Base-by-base conservation (phyloP, 2,113 vertebrate genomes). In the Notarius lentiginosus region DNA sequence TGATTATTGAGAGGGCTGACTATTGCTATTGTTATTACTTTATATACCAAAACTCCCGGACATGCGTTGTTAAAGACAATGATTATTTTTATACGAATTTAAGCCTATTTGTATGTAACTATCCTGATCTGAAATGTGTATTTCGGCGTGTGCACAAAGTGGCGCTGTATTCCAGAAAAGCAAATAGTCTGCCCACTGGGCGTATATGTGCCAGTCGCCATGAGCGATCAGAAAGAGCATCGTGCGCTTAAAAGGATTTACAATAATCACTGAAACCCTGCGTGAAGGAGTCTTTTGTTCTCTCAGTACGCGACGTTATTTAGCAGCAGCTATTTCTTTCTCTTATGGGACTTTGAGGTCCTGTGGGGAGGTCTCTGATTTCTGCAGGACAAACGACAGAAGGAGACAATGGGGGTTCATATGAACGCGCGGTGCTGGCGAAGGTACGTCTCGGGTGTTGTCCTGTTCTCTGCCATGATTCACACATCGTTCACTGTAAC, bases 131-230 rank as follows among this genome's bases (percentile, higher is more conserved):
- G 12, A 55, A 53, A 70, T 53, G 27, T 30, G 22, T 55, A 7
- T 9, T 83, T 68, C 1, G 9, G 1, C 7, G 10, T 89, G 83
- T 66, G 68, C 90, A 49, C 86, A 85, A 10, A 66, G 89, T 66
- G 90, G 90, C 90, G 89, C 90, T 91, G 87, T 89, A 68, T 79
- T 87, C 84, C 55, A 88, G 17, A 10, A 89, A 92, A 91, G 79
- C 0, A 2, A 24, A 47, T 17, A 15, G 17, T 17, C 49, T 47
- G 51, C 53, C 77, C 47, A 70, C 27, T 72, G 82, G 63, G 47
- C 63, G 49, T 58, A 14, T 58, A 14, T 51, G 30, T 11, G 2
- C 4, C 77, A 14, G 55, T 20, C 77, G 53, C n/a, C 63, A 83
- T 60, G 56, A 4, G 1, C 58, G 72, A 73, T 55, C 51, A 34